Evolutionary conservation across 2,888 invertebrate genomes (phyloP), one percentile per base, ranked within the genome.

Genomic region (Idaea aversata): DNA sequence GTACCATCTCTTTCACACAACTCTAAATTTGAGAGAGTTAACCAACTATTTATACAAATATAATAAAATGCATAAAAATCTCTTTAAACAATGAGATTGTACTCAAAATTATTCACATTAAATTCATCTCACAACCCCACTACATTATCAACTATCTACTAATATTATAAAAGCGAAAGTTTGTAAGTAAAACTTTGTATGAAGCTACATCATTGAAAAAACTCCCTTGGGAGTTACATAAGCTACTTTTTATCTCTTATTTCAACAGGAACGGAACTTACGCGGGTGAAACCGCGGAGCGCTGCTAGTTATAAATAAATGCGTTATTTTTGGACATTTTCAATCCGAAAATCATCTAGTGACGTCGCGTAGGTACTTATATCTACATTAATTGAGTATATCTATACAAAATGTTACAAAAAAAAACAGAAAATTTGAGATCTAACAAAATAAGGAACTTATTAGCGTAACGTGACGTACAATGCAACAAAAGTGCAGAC

Each of bases 381-480:
- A 63, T 38, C 63, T n/a, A 60, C 57, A 34, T 59, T 60, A 63
- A 15, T 59, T 25, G 38, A 63, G n/a, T 34, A 6, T 60, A 38
- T 61, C 38, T 38, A 25, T 60, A 60, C 63, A 60, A 47, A 47
- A 47, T 47, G 59, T 73, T 71, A 72, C 65, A 80, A 81, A 80
- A 79, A 79, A 84, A 88, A 81, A 86, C 75, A 82, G 75, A 80
- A 85, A 78, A 77, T 79, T 80, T 90, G 90, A 90, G 90, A 90
- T 90, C 90, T 88, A 86, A 81, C 70, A 85, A 78, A 75, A 79
- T 74, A 81, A 90, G 88, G 88, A 89, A 90, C 87, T 82, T 87
- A 78, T 68, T 70, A 74, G 10, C 47, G 47, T 47, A 13, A 47
- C 7, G 5, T 47, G 47, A 47, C 47, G 47, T 47, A 25, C 25